phyloP scores from a whole-genome alignment of 2,888 invertebrate genomes.

The Psylliodes chrysocephalus region DNA sequence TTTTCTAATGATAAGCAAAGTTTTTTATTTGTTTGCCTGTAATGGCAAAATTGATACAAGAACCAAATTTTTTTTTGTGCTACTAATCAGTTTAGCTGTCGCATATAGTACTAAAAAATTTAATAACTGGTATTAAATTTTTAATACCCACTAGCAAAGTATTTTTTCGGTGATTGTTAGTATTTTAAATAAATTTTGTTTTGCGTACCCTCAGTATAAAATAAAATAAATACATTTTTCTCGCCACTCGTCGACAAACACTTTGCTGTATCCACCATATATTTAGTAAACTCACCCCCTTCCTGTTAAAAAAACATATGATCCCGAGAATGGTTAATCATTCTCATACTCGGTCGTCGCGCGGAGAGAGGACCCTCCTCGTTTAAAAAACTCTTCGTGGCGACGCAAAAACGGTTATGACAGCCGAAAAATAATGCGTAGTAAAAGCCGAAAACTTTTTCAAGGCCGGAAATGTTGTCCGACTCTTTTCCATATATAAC shows the following conservation, averaged over 20 bases:
- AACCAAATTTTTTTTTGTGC: no score
- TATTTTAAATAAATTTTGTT: no score
- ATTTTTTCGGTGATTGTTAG: no score
- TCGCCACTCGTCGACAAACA: neutral
- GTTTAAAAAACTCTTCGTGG: conserved; percentile 22
- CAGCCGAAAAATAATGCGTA: conserved; percentile 42
- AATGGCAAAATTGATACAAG: no score
- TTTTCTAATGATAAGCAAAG: no score
- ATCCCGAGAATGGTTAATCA: conserved; percentile 33
- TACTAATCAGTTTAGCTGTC: no score
- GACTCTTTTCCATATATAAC: conserved; percentile 55
- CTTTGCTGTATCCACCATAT: neutral
- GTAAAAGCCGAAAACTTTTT: conserved; percentile 40
- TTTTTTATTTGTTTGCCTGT: no score
- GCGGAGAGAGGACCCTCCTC: conserved; percentile 1
- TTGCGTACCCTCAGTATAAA: no score
- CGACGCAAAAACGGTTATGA: conserved; percentile 39
- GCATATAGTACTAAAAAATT: no score
- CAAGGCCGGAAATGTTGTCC: conserved; percentile 39
- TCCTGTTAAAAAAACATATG: conserved; percentile 22
- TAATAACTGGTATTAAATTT: no score
- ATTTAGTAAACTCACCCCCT: conserved; percentile 14
- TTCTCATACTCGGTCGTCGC: conserved; percentile 27
- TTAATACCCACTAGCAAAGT: no score
- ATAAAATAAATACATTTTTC: no score